phyloP scores from a whole-genome alignment of 2,888 invertebrate species.

The Halocaridina rubra region DNA sequence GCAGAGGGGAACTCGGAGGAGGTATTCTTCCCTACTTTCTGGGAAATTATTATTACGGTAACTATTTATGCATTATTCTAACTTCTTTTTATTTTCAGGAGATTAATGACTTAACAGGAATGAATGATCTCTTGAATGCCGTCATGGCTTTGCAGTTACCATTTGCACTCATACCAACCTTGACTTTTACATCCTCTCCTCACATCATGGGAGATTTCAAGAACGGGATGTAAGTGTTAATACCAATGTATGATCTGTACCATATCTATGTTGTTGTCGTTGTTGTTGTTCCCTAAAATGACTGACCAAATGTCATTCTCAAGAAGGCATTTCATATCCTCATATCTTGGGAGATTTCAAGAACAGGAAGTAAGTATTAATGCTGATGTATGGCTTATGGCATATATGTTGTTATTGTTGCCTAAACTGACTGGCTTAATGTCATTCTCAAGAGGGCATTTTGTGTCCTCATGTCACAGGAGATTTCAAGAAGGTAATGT shows the following conservation, averaged over 20 bases:
- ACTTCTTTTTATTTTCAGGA: conserved; percentile 68
- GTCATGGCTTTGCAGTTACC: conserved; percentile 89
- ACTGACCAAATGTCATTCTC: no score
- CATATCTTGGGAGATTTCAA: conserved; percentile 87
- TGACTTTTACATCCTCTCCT: conserved; percentile 84
- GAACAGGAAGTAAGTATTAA: conserved; percentile 78
- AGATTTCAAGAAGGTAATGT: conserved; percentile 84
- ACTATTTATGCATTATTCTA: background rate
- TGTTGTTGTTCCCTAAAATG: no score
- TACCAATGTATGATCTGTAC: background rate
- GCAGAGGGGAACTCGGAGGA: no score
- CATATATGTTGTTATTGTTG: no score
- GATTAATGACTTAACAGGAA: conserved; percentile 78
- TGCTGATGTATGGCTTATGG: background rate
- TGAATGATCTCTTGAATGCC: conserved; percentile 89
- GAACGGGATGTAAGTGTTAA: conserved; percentile 78
- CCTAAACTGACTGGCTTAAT: no score
- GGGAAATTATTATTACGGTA: background rate
- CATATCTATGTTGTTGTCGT: background rate
- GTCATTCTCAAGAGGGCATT: no score
- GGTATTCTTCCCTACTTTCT: no score
- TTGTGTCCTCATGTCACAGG: conserved; percentile 84
- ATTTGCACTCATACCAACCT: conserved; percentile 86
- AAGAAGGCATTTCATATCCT: conserved; percentile 74
- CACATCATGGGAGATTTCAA: conserved; percentile 87